A percentile compares a stretch with the other conserved stretches of the same genome.
Conservation (phyloP, 37 sponge, comb jelly and placozoan species). For the Lycopodina hypogea region DNA sequence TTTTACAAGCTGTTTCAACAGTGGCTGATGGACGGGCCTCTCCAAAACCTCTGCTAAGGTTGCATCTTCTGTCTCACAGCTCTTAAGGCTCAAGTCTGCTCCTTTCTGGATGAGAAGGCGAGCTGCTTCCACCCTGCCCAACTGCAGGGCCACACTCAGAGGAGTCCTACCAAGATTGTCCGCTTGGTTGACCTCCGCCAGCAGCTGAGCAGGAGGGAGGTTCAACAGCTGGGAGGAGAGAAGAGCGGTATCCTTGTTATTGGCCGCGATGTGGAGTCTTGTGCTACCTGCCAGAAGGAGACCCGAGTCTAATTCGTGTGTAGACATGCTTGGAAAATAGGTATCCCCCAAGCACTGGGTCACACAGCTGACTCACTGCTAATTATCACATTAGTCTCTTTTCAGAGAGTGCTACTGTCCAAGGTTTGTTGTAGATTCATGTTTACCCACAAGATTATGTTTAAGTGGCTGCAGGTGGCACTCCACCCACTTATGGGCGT, state of each 20-base stretch:
- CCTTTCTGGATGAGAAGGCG: conserved; percentile 37
- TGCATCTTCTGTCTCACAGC: neutral
- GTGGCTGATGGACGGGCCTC: neutral
- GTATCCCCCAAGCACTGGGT: too few species aligned
- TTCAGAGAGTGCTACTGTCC: too few species aligned
- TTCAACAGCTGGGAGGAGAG: conserved; percentile 14
- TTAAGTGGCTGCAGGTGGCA: too few species aligned
- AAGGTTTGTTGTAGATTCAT: too few species aligned
- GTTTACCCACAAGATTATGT: too few species aligned
- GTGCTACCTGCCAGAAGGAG: conserved; percentile 40
- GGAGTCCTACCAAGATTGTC: conserved; percentile 49
- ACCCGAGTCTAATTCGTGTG: conserved; percentile 17
- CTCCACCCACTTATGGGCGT: too few species aligned
- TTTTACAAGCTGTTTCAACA: conserved; percentile 5
- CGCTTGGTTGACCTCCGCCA: conserved; percentile 3
- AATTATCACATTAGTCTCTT: too few species aligned
- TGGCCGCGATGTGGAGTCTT: conserved; percentile 52
- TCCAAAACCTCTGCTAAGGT: conserved; percentile 17
- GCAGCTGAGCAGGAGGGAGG: neutral
- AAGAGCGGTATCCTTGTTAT: neutral
- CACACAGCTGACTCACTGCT: too few species aligned
- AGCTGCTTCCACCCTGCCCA: conserved; percentile 37
- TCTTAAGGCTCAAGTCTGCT: conserved; percentile 11
- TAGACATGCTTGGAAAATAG: too few species aligned
- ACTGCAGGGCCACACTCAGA: conserved; percentile 40